phyloP scores from a whole-genome alignment of 2,113 vertebrate genomes.

The Piaya cayana region DNA sequence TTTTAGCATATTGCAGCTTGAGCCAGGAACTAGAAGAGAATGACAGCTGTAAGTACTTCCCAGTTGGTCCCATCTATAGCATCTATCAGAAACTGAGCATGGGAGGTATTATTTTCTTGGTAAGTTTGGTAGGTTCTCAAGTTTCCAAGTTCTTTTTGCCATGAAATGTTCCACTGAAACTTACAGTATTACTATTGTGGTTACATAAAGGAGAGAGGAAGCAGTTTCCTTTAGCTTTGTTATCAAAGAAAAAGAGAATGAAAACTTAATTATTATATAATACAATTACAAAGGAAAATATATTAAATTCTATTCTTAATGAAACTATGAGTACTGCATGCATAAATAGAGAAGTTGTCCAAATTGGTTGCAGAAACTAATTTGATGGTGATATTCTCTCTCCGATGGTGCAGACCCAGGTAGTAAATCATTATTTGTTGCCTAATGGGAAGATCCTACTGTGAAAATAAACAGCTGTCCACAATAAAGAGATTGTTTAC shows the following conservation, averaged over 20 bases:
- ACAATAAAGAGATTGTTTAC: conserved; percentile 38
- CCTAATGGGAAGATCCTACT: conserved; percentile 32
- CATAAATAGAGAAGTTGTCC: not conserved
- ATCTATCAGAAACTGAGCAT: not conserved
- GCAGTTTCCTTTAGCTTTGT: not conserved
- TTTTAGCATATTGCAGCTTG: not conserved
- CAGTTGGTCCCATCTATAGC: not conserved
- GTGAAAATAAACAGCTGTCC: conserved; percentile 65
- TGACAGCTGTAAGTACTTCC: not conserved
- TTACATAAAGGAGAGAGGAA: not conserved
- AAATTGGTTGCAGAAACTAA: not conserved
- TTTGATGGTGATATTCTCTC: not conserved
- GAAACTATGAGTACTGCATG: not conserved
- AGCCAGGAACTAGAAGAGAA: not conserved
- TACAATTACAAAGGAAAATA: not conserved
- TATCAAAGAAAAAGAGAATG: not conserved
- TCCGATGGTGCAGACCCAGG: conserved; percentile 17
- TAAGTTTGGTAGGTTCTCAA: not conserved
- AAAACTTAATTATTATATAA: not conserved
- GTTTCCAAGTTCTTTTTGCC: not conserved
- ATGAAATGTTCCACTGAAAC: not conserved
- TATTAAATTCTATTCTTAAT: not conserved
- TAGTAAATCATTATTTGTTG: conserved; percentile 39
- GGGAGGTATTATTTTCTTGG: not conserved
- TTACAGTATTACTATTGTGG: not conserved